Base-by-base conservation (phyloP, 2,888 invertebrate genomes). In the Phaonia tiefii region DNA sequence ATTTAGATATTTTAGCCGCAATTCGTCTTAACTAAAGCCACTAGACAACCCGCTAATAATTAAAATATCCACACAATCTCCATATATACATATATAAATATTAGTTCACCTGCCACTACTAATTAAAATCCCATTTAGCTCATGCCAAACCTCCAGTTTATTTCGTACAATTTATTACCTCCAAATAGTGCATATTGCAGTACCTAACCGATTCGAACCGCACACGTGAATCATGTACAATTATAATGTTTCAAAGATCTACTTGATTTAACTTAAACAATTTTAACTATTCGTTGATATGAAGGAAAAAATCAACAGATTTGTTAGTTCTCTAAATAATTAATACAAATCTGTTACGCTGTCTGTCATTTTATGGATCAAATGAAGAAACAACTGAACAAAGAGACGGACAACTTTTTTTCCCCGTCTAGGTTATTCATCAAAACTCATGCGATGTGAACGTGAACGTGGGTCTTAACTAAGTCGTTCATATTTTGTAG, bases 51-150 rank as follows among this genome's bases (percentile, higher is more conserved):
- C n/a, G n/a, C n/a, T 63, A 63, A 20, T 37, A 63, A 63, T 42
- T 63, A 42, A 63, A 11, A 39, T 63, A 63, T 63, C 63, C 39
- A 63, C 63, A 37, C 20, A 17, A 42, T 39, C 42, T 1, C 13
- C 20, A 20, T 51, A 3, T 15, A 49, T 7, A 22, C n/a, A n/a
- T n/a, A n/a, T n/a, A n/a, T n/a, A n/a, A n/a, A n/a, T n/a, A 13
- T 20, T 15, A 26, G 20, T 60, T 17, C 22, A 63, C 39, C 63
- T 63, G 63, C 39, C 42, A 42, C 42, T 63, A 54, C 15, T 70
- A 76, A 76, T 70, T 76, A 76, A 75, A 75, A 69, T 31, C 51
- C 4, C 65, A 70, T 70, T 76, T 56, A 22, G n/a, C 44, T 44
- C 42, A 4, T 69, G 60, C 39, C 20, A 42, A 42, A 58, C 63